Base-by-base conservation (phyloP, 2,888 invertebrate genomes). In the Xestia sexstrigata region DNA sequence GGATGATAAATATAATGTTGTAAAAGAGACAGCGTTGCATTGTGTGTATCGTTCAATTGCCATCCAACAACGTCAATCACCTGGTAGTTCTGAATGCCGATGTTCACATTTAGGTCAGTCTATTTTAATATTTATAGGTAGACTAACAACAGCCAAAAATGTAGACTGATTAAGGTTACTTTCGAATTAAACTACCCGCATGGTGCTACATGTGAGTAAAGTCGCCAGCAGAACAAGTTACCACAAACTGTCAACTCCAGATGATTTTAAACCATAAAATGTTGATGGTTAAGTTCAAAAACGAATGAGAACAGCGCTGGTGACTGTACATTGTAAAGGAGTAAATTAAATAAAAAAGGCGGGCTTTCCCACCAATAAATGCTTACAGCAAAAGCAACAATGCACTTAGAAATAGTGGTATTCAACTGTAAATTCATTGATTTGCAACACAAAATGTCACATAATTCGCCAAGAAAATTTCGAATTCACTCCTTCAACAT, bases 401-500 rank as follows among this genome's bases (percentile, higher is more conserved):
- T 26, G 13, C 58, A 20, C 8, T 3, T 60, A 30, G 20, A 26
- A 62, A 60, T 30, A 17, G 15, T 17, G 58, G 26, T 17, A 26
- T 6, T 17, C 39, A 71, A 42, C 23, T 39, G 23, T 4, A 45
- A 47, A 17, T n/a, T 8, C 7, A 42, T 17, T 20, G n/a, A 35
- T 20, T 49, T 39, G 8, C 20, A 35, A 35, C 17, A 2, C n/a
- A 39, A 30, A 67, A 55, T 26, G 13, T 6, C 47, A 30, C 30
- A 49, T 39, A 49, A 71, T 30, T 49, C 8, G 15, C n/a, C 63
- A 2, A 45, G 60, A 60, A 72, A 49, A 49, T 17, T 20, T 11
- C n/a, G 2, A 7, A 83, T 62, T 66, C 52, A 39, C 30, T 73
- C 70, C 39, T 63, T 15, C 55, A 68, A 52, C 75, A 79, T 81